Evolutionary conservation across 2,888 invertebrate genomes (phyloP).

Genomic region (Neoscelio sp.): DNA sequence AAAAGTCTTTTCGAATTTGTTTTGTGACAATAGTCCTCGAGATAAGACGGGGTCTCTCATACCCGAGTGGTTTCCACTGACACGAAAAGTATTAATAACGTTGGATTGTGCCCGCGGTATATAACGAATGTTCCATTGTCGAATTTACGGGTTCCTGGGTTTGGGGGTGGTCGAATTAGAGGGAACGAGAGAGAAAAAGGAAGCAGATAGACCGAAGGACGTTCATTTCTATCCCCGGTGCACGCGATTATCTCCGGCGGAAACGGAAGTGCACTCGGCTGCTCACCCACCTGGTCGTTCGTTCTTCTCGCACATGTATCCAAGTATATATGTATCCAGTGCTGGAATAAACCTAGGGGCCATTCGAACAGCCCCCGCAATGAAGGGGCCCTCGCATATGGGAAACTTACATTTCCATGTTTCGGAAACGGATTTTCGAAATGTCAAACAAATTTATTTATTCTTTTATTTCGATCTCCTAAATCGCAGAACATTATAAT

Average conservation of each 20-base stretch:
- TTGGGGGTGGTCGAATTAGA: slow-evolving; percentile 68
- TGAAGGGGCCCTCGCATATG: too few relatives aligned
- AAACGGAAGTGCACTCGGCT: slow-evolving; percentile 82
- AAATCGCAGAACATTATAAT: too few relatives aligned
- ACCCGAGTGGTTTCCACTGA: slow-evolving; percentile 20
- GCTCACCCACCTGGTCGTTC: slow-evolving; percentile 81
- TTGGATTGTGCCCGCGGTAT: slow-evolving; percentile 29
- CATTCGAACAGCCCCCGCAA: too few relatives aligned
- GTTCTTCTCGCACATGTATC: slow-evolving; percentile 50
- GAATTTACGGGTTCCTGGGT: slow-evolving; percentile 57
- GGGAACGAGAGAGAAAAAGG: slow-evolving; percentile 56
- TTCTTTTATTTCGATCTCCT: too few relatives aligned
- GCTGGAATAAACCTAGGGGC: not conserved
- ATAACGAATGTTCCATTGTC: slow-evolving; percentile 62
- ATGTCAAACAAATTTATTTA: too few relatives aligned
- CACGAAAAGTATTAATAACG: slow-evolving; percentile 54
- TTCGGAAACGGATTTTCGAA: too few relatives aligned
- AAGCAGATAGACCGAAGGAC: slow-evolving; percentile 69
- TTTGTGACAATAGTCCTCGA: slow-evolving; percentile 5
- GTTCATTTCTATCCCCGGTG: slow-evolving; percentile 68
- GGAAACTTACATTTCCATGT: too few relatives aligned
- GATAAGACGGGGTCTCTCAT: slow-evolving; percentile 16
- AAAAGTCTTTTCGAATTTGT: slow-evolving; percentile 26
- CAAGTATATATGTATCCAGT: slow-evolving; percentile 3
- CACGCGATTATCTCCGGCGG: slow-evolving; percentile 81